These are phyloP conservation scores for Saccopteryx bilineata DNA, from an alignment of 2,113 vertebrate species.

Conservation along the genomic window DNA sequence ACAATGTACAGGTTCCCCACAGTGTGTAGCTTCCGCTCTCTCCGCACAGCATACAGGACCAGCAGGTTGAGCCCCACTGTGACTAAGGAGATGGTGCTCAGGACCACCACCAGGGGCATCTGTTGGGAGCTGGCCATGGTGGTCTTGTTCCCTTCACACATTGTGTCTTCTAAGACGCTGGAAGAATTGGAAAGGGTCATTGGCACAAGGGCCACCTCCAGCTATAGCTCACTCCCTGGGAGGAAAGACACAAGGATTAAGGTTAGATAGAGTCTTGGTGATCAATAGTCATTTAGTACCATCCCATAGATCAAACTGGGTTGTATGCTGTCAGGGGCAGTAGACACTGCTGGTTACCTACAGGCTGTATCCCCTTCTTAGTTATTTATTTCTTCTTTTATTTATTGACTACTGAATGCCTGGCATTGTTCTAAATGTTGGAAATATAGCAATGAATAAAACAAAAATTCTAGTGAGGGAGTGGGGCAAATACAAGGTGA, in stretches of 20 bases:
- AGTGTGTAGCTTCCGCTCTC: conserved; percentile 94
- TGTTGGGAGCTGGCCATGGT: conserved; percentile 79
- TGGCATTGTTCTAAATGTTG: not conserved
- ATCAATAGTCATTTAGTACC: not conserved
- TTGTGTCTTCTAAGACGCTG: conserved; percentile 69
- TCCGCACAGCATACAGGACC: conserved; percentile 93
- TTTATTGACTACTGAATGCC: not conserved
- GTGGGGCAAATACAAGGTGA: not conserved
- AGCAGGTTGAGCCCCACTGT: conserved; percentile 96
- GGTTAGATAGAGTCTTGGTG: conserved; percentile 56
- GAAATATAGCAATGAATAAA: not conserved
- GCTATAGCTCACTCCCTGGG: conserved; percentile 81
- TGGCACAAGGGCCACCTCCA: not conserved
- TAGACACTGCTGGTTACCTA: not conserved
- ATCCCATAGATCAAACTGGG: not conserved
- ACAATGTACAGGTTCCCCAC: conserved; percentile 98
- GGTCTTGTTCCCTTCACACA: conserved; percentile 82
- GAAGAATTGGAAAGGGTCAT: conserved; percentile 65
- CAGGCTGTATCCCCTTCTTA: not conserved
- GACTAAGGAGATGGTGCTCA: conserved; percentile 92
- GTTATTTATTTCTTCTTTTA: not conserved
- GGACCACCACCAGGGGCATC: conserved; percentile 89
- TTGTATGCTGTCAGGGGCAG: not conserved
- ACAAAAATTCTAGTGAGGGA: not conserved
- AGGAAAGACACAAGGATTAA: conserved; percentile 60